phyloP scores from a whole-genome alignment of 2,113 vertebrate genomes.

The Sander vitreus region DNA sequence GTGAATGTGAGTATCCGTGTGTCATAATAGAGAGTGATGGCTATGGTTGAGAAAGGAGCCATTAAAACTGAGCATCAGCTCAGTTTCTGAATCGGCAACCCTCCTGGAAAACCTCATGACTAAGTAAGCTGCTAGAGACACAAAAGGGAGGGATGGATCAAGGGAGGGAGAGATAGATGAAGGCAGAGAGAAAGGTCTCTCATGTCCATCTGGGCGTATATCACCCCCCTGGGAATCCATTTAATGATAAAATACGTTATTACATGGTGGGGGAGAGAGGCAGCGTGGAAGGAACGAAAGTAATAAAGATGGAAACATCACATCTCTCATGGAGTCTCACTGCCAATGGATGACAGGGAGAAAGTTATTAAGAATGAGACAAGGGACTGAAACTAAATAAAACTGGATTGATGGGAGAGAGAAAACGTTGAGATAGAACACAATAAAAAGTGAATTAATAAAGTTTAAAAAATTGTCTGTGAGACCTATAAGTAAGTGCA shows the following conservation, averaged over 20 bases:
- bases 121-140: conserved; percentile 58
- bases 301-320: conserved; percentile 53
- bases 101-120: conserved; percentile 62
- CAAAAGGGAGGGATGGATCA: conserved; percentile 10
- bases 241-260: conserved; percentile 68
- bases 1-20: conserved; percentile 5
- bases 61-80: conserved; percentile 56
- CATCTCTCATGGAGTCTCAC: conserved; percentile 4
- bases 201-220: conserved; percentile 27
- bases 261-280: conserved; percentile 28
- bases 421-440: not conserved
- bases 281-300: conserved; percentile 15
- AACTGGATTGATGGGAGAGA: not conserved
- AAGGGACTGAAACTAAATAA: conserved; percentile 16
- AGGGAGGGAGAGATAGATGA: conserved; percentile 20
- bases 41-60: conserved; percentile 45
- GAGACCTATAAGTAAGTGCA: not conserved
- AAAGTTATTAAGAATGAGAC: conserved; percentile 32
- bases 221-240: conserved; percentile 45
- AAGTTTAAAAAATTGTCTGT: not conserved
- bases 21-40: conserved; percentile 47
- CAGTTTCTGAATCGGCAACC: conserved; percentile 43
- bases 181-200: conserved; percentile 28
- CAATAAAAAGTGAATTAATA: not conserved
- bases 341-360: conserved; percentile 6